Evolutionary conservation across 2,113 vertebrate genomes (phyloP).

Genomic region (Mesembrinibis cayennensis): DNA sequence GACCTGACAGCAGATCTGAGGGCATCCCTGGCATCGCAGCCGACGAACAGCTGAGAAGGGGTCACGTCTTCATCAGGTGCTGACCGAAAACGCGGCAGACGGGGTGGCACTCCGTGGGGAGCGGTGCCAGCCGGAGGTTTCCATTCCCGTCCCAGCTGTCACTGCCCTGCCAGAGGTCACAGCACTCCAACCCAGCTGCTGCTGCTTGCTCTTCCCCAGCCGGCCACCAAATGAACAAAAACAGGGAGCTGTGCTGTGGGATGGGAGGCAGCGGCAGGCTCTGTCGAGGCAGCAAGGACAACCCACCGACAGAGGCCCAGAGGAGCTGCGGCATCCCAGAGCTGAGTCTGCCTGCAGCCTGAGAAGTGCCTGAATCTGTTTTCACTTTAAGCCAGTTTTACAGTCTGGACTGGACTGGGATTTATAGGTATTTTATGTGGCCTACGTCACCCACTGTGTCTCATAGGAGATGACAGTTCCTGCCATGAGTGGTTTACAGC

Average conservation of each 20-base stretch:
- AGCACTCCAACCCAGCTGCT: fast-evolving
- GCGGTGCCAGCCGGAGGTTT: not conserved
- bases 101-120: fast-evolving
- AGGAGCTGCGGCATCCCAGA: not conserved
- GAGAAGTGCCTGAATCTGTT: not conserved
- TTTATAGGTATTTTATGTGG: not conserved
- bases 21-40: not conserved
- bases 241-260: fast-evolving
- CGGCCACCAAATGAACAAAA: fast-evolving
- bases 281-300: fast-evolving
- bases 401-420: not conserved
- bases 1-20: not conserved
- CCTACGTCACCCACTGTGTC: not conserved
- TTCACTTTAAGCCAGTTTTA: not conserved
- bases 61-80: not conserved
- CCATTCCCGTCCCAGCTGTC: not conserved
- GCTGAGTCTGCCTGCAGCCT: not conserved
- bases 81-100: fast-evolving
- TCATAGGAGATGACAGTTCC: not conserved
- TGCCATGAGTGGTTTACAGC: not conserved
- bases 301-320: not conserved
- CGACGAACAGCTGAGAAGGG: not conserved
- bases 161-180: not conserved
- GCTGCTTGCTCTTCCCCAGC: fast-evolving
- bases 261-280: fast-evolving